Evolutionary conservation across 2,888 invertebrate species (phyloP).

Genomic region (Magallana nippona): DNA sequence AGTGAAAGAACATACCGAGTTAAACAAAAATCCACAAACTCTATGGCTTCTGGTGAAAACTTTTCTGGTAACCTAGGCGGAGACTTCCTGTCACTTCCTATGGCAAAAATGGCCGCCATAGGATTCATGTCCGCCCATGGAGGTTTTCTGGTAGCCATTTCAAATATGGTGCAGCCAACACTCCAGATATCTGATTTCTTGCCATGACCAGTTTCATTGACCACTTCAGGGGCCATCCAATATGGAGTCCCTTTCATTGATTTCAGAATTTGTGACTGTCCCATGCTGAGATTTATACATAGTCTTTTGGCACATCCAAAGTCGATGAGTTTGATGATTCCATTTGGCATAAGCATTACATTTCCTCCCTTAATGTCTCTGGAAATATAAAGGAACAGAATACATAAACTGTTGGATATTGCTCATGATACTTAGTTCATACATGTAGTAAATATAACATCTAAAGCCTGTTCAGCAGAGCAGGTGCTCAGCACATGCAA

Average conservation of each 20-base stretch:
- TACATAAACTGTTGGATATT: no score
- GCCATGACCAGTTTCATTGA: slow-evolving; percentile 79
- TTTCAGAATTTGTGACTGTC: slow-evolving; percentile 76
- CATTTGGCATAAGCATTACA: slow-evolving; percentile 80
- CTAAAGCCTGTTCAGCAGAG: no score
- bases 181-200: slow-evolving; percentile 81
- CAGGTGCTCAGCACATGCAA: no score
- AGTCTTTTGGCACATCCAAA: slow-evolving; percentile 80
- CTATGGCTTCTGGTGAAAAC: slow-evolving; percentile 73
- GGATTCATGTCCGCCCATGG: slow-evolving; percentile 79
- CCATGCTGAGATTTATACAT: slow-evolving; percentile 76
- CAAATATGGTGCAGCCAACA: slow-evolving; percentile 79
- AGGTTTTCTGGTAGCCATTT: slow-evolving; percentile 80
- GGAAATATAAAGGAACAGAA: slow-evolving; percentile 40
- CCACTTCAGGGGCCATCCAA: slow-evolving; percentile 81
- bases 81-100: slow-evolving; percentile 74
- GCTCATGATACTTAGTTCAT: no score
- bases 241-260: slow-evolving; percentile 80
- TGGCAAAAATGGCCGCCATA: slow-evolving; percentile 80
- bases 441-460: no score
- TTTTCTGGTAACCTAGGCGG: slow-evolving; percentile 73
- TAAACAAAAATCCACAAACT: slow-evolving; percentile 77
- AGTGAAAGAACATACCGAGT: slow-evolving; percentile 65
- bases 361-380: slow-evolving; percentile 81
- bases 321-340: slow-evolving; percentile 80